Base-by-base conservation (phyloP, 2,888 invertebrate genomes). In the Halictus ligatus region DNA sequence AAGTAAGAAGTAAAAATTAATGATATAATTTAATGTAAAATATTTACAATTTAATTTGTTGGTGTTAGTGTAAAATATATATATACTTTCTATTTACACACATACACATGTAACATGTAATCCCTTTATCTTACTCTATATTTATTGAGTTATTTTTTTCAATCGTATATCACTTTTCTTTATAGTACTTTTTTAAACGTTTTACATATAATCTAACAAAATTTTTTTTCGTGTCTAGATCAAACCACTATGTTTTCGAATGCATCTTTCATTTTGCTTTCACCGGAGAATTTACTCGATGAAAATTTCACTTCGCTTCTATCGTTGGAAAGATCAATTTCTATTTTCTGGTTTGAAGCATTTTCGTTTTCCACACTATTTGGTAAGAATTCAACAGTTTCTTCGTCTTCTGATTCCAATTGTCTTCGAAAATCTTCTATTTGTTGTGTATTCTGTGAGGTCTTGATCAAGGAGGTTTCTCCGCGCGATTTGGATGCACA, bases 401-500 rank as follows among this genome's bases (percentile, higher is more conserved):
- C 64, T 64, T 64, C 54, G 21, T 54, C 29, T 64, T 29, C 15
- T 29, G 64, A 29, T 64, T 64, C 64, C 15, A 64, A 29, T 15
- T 64, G 29, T 35, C 29, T 64, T 64, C 7, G 13, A 15, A 29
- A 6, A 64, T 40, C 75, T 43, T 75, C 75, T 43, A 40, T 58
- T 15, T n/a, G 10, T 13, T 58, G 18, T n/a, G 43, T n/a, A n/a
- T 58, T 75, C n/a, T n/a, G 10, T 40, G 43, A 35, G 40, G 6
- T n/a, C 25, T 43, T 75, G 35, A 58, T 75, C 58, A 58, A 75
- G 13, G 40, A 58, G 21, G n/a, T 58, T 75, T 40, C n/a, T 40
- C 75, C 50, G 35, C 35, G 40, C 58, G 58, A 40, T 40, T 75
- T 58, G 58, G 40, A 75, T 75, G 13, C 40, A 50, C 58, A 35